Evolutionary conservation across 2,113 vertebrate genomes (phyloP), one percentile per base, ranked within the genome.

Genomic region (Sisor rabdophorus): DNA sequence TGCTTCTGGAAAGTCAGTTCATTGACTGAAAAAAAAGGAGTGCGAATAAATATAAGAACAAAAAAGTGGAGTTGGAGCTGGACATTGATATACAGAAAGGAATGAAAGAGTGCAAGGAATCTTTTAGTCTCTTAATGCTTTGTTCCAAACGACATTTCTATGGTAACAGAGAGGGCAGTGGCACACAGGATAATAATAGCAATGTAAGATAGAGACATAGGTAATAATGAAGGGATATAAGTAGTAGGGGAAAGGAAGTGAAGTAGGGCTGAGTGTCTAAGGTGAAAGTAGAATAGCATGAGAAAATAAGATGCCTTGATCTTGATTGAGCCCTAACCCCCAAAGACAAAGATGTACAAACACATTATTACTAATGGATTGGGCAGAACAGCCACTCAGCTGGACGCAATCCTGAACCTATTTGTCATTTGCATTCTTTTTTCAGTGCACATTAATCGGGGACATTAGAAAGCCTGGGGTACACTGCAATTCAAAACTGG

Each of bases 1-100:
- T 59, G 84, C 89, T 88, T 87, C 87, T 87, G 91, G 90, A 92
- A 92, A 89, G 89, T 92, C 91, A 92, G 90, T 88, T 86, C 87
- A 90, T 91, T 92, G 91, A 91, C 89, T 89, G 89, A 85, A 86
- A 89, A 82, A 90, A 52, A 65, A 50, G 48, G 40, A 89, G 87
- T 85, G 65, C 61, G 71, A 83, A 86, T 81, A 55, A 80, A 83
- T 68, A 86, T 88, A 84, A 86, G 86, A 88, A 84, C 74, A 84
- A 82, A 82, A 55, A 56, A 67, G 59, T 32, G 61, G 76, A 70
- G 59, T 61, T 19, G 22, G 47, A 65, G 26, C 73, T 73, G 73
- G 55, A 69, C 48, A 76, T 76, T 64, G 28, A 55, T 73, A 76
- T 61, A 73, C 47, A 76, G 44, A 55, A 44, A 79, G 60, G 60